A percentile compares a stretch with the other conserved stretches of the same genome.
These are phyloP conservation scores for Elanoides forficatus DNA, from an alignment of 2,113 vertebrate genomes.

Conservation along the genomic window DNA sequence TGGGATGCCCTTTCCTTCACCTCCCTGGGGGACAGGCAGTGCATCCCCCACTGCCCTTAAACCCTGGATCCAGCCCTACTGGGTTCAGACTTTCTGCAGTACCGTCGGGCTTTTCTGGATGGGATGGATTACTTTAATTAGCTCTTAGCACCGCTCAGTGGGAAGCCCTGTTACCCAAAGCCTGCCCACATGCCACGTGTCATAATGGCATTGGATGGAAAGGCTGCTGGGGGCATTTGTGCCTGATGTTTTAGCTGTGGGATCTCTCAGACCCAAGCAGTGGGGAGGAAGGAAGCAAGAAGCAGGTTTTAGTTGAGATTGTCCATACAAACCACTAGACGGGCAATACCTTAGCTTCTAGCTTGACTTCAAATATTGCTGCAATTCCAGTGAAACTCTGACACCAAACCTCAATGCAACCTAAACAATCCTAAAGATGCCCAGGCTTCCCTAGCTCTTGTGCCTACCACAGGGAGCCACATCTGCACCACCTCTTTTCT, in stretches of 20 bases:
- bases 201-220: background rate
- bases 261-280: background rate
- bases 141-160: background rate
- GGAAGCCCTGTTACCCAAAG: background rate
- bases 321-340: background rate
- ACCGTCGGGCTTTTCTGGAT: background rate
- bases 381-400: background rate
- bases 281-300: rapidly evolving
- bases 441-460: background rate
- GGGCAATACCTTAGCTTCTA: background rate
- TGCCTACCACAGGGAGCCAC: background rate
- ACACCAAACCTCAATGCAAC: background rate
- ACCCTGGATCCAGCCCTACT: background rate
- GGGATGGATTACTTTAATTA: background rate
- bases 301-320: background rate
- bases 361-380: background rate
- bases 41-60: rapidly evolving
- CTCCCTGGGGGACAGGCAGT: background rate
- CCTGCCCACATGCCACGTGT: rapidly evolving
- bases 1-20: background rate
- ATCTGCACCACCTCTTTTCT: background rate
- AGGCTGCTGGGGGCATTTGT: background rate
- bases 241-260: background rate
- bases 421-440: background rate
- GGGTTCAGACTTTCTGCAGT: background rate